A percentile compares a stretch with the other conserved stretches of the same genome.
Evolutionary conservation across 2,888 invertebrate genomes (phyloP).

Genomic region (Halictus quadricinctus): DNA sequence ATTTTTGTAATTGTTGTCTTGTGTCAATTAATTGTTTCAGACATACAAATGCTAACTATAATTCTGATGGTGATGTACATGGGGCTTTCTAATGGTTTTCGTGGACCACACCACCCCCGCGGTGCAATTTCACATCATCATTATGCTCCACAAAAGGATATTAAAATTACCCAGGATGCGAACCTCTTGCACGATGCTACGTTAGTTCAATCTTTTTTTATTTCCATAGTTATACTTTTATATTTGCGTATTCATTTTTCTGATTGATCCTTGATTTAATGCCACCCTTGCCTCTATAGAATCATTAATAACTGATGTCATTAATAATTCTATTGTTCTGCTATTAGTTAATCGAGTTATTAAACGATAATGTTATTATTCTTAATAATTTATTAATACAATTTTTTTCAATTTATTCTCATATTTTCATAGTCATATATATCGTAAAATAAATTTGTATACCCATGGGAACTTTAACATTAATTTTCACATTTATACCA

Average conservation of each 20-base stretch:
- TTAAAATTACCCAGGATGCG: conserved; percentile 88
- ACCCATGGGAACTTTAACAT: not conserved
- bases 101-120: conserved; percentile 88
- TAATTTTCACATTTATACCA: not conserved
- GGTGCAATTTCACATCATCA: conserved; percentile 83
- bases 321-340: not conserved
- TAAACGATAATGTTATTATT: not conserved
- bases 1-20: not conserved
- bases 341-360: not conserved
- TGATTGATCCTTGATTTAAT: not conserved
- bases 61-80: conserved; percentile 67
- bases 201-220: conserved; percentile 81
- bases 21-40: conserved; percentile 54
- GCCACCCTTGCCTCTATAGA: not conserved
- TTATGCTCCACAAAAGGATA: conserved; percentile 84
- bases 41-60: conserved; percentile 61
- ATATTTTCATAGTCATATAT: not conserved
- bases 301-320: not conserved
- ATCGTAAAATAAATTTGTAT: too few relatives aligned
- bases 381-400: not conserved
- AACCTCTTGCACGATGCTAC: conserved; percentile 89
- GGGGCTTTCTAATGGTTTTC: conserved; percentile 74
- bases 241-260: conserved; percentile 18
- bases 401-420: not conserved
- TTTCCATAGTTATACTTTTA: not conserved